Evolutionary conservation across 2,797 vertebrate species (phyloP).

Genomic region (Helostoma temminkii): DNA sequence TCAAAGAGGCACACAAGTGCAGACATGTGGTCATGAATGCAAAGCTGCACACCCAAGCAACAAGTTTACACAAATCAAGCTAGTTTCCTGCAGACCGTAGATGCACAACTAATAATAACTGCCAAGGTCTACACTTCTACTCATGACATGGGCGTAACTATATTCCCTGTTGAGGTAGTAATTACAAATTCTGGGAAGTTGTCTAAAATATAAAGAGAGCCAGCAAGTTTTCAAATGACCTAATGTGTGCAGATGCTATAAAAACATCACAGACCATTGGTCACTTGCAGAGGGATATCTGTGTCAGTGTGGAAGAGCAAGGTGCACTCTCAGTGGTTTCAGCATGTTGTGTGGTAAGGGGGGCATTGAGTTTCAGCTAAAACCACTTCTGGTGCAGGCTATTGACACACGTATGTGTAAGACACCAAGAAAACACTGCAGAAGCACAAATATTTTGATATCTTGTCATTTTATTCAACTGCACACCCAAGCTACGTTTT

Average conservation of each 20-base stretch:
- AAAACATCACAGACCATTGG: constrained; percentile 16
- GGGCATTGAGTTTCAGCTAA: constrained; percentile 29
- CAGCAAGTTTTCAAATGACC: not conserved
- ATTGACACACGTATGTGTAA: constrained; percentile 2
- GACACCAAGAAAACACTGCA: not conserved
- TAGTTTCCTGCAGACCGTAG: not conserved
- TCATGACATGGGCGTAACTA: not conserved
- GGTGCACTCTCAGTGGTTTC: constrained; percentile 47
- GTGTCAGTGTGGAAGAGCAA: constrained; percentile 4
- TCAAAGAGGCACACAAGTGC: constrained; percentile 46
- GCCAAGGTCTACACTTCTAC: not conserved
- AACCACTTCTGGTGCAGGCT: constrained; percentile 8
- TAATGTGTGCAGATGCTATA: not conserved
- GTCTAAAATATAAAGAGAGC: constrained; percentile 7
- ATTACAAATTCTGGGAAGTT: constrained; percentile 2
- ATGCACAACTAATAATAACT: not conserved
- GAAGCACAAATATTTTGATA: constrained; percentile 23
- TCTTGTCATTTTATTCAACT: constrained; percentile 39
- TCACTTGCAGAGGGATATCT: constrained; percentile 50
- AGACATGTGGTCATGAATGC: constrained; percentile 41
- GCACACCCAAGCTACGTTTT: constrained; percentile 29
- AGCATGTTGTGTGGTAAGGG: constrained; percentile 18
- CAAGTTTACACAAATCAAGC: constrained; percentile 9
- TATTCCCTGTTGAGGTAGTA: not conserved
- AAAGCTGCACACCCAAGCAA: constrained; percentile 11